Base-by-base conservation (phyloP, 2,113 vertebrate species). In the Paralichthys olivaceus region DNA sequence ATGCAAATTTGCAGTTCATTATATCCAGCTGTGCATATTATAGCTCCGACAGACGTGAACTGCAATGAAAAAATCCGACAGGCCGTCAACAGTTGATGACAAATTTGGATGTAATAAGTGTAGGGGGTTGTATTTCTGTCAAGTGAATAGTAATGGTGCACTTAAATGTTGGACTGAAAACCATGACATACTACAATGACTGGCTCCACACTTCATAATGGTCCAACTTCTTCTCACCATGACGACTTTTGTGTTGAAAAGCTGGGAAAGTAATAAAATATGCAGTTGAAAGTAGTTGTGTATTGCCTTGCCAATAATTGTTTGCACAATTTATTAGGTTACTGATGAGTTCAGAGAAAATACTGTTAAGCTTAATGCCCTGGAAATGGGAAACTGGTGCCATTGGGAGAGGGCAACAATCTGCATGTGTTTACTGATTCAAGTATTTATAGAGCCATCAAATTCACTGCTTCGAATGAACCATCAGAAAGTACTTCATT, bases 1-100 rank as follows among this genome's bases (percentile, higher is more conserved):
- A 62, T 72, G 70, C 72, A 72, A 62, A 81, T 84, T 79, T 80
- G 72, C 77, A 75, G 57, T 82, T 87, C 78, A 87, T 87, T 84
- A 79, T 68, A 63, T 79, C 80, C 89, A 85, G 86, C 76, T 84
- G 87, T 69, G 83, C 56, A 64, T 13, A 59, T 72, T 63, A n/a
- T 68, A 75, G 69, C 79, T 67, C 45, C 56, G 76, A 77, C 80
- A 81, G 66, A 75, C 57, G 68, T 59, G 37, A 40, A 28, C 63
- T 14, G 49, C 29, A 32, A 5, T 37, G n/a, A 76, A 66, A 70
- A 73, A 60, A 58, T 22, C 0, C 53, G 66, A 79, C 0, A 40
- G 79, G 66, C 28, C 2, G 0, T 29, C 34, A 62, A 77, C 34
- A 76, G 37, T n/a, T 34, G 55, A 58, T 68, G 77, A 87, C 34